phyloP scores from a whole-genome alignment of 2,113 vertebrate species.

The Cebidichthys violaceus region DNA sequence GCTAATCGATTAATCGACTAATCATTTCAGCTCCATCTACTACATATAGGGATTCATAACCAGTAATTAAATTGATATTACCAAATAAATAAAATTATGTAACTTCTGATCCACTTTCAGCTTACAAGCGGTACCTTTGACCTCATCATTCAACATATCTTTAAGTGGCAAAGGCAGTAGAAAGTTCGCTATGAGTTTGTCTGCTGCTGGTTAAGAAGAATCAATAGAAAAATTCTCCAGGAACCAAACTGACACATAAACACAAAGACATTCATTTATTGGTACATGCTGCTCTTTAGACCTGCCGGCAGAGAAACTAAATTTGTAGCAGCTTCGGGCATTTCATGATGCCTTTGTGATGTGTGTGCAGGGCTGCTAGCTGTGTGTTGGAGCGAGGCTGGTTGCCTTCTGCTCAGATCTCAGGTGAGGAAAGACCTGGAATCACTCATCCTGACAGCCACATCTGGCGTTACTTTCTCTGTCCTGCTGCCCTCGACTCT shows the following conservation, averaged over 20 bases:
- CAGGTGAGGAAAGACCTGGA: constrained; percentile 79
- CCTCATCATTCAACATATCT: neutral
- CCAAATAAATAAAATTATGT: neutral
- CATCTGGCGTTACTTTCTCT: constrained; percentile 81
- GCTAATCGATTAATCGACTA: neutral
- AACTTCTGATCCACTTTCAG: neutral
- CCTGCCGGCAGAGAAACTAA: constrained; percentile 25
- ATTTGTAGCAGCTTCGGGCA: constrained; percentile 42
- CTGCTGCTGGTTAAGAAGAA: neutral
- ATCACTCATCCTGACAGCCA: constrained; percentile 79
- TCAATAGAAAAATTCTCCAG: constrained; percentile 17
- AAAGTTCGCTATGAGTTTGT: neutral
- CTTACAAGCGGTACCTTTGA: neutral
- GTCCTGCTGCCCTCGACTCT: constrained; percentile 61
- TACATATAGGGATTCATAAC: neutral
- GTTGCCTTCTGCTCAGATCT: constrained; percentile 67
- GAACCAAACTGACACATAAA: constrained; percentile 29
- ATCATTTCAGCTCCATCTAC: neutral
- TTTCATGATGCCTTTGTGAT: constrained; percentile 36
- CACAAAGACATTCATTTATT: constrained; percentile 39
- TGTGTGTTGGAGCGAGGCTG: constrained; percentile 43
- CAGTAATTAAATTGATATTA: neutral
- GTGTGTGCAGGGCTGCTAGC: constrained; percentile 39
- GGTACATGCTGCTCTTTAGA: constrained; percentile 18
- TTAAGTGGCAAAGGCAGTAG: neutral